These are phyloP conservation scores for Acanthoscelides obtectus DNA, from an alignment of 2,888 invertebrate genomes.

Conservation along the genomic window DNA sequence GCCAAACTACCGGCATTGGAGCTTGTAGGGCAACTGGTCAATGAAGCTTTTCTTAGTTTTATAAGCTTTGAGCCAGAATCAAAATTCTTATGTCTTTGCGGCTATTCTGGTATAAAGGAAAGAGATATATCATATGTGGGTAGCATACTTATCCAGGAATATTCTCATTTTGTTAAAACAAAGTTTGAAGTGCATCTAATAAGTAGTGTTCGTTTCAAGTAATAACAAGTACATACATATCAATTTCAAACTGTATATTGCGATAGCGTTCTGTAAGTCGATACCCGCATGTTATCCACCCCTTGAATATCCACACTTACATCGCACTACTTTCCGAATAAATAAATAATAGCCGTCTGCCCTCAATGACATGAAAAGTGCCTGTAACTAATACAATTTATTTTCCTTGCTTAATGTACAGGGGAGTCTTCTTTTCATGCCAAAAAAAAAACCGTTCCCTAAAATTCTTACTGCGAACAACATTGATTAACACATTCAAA, in stretches of 20 bases:
- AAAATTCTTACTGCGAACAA: too few species aligned
- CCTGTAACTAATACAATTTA: neutral
- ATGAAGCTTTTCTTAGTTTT: too few species aligned
- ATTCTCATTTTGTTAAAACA: neutral
- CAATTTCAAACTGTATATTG: neutral
- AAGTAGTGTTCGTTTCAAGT: neutral
- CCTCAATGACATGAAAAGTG: conserved; percentile 17
- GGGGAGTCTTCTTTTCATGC: too few species aligned
- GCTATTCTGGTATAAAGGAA: too few species aligned
- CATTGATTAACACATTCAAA: too few species aligned
- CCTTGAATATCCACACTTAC: neutral
- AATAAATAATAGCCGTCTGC: neutral
- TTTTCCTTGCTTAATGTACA: neutral
- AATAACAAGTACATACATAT: neutral
- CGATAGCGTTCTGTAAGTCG: neutral
- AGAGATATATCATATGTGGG: too few species aligned
- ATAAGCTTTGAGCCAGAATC: too few species aligned
- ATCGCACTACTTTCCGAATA: neutral
- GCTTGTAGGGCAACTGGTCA: too few species aligned
- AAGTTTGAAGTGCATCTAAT: neutral
- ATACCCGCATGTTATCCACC: neutral
- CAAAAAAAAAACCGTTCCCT: too few species aligned
- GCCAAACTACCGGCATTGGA: too few species aligned
- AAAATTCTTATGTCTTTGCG: too few species aligned
- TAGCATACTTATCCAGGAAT: too few species aligned